These are phyloP conservation scores for Steatocranus sp. DNA, from an alignment of 2,797 vertebrate genomes.

Conservation along the genomic window DNA sequence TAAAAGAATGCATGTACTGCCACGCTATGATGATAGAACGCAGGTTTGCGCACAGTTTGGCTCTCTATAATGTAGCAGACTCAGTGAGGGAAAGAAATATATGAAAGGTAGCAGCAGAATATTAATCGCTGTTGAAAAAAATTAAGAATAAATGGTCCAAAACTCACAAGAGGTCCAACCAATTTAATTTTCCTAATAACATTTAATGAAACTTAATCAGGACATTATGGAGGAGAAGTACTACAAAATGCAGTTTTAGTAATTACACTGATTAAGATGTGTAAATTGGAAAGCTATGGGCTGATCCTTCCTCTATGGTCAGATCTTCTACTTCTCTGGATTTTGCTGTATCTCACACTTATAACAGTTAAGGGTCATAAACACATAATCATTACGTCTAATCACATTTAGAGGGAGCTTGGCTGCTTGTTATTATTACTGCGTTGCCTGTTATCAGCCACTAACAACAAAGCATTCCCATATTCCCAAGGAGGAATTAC, in stretches of 20 bases:
- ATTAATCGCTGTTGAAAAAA: neutral
- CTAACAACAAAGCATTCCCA: slow-evolving; percentile 6
- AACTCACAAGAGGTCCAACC: neutral
- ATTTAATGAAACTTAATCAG: neutral
- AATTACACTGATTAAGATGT: neutral
- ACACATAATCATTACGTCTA: neutral
- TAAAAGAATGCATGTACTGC: neutral
- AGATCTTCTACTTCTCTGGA: neutral
- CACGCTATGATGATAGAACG: neutral
- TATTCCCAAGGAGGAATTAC: slow-evolving; percentile 32
- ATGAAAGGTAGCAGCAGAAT: neutral
- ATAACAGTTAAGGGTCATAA: neutral
- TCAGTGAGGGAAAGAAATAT: neutral
- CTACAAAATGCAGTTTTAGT: neutral
- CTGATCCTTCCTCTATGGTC: neutral
- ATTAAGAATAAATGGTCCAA: neutral
- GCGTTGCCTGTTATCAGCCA: neutral
- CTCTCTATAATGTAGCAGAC: neutral
- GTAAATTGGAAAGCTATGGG: neutral
- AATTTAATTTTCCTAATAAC: neutral
- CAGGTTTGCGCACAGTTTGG: neutral
- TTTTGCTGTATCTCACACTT: neutral
- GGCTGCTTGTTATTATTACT: neutral
- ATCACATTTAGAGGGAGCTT: neutral
- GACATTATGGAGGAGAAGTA: neutral